These are phyloP conservation scores for Agrochola circellaris DNA, from an alignment of 2,888 invertebrate genomes.

Conservation along the genomic window DNA sequence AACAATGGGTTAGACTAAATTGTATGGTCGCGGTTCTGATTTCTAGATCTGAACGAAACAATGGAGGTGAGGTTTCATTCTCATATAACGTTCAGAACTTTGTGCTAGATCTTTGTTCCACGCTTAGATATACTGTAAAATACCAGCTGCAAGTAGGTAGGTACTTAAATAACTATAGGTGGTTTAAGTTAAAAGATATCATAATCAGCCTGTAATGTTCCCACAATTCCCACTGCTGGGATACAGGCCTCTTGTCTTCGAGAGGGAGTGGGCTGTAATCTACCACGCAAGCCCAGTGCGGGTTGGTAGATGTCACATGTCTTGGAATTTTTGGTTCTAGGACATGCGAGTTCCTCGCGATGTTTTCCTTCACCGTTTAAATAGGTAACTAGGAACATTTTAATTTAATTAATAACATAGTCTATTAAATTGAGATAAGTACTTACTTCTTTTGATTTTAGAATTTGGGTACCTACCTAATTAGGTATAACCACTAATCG, in stretches of 20 bases:
- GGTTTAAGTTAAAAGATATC: too few species aligned
- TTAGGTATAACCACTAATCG: background rate
- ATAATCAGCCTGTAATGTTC: too few species aligned
- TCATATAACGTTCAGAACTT: constrained; percentile 21
- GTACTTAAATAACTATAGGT: too few species aligned
- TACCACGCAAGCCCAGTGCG: too few species aligned
- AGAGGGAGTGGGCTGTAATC: too few species aligned
- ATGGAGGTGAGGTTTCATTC: constrained; percentile 43
- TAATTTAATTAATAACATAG: background rate
- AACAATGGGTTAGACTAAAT: constrained; percentile 50
- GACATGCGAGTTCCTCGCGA: too few species aligned
- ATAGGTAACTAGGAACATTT: too few species aligned
- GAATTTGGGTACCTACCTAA: background rate
- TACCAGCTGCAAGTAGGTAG: background rate
- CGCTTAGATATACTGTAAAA: background rate
- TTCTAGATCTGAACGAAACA: constrained; percentile 46
- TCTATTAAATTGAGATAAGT: background rate
- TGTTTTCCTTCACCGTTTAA: too few species aligned
- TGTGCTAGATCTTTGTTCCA: constrained; percentile 20
- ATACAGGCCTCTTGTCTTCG: too few species aligned
- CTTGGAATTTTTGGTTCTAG: too few species aligned
- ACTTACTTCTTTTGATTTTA: background rate
- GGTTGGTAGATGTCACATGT: too few species aligned
- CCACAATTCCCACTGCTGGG: too few species aligned
- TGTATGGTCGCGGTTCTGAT: constrained; percentile 29